Conservation (phyloP, 1,140 invertebrate genomes). For the Dysdera silvatica region DNA sequence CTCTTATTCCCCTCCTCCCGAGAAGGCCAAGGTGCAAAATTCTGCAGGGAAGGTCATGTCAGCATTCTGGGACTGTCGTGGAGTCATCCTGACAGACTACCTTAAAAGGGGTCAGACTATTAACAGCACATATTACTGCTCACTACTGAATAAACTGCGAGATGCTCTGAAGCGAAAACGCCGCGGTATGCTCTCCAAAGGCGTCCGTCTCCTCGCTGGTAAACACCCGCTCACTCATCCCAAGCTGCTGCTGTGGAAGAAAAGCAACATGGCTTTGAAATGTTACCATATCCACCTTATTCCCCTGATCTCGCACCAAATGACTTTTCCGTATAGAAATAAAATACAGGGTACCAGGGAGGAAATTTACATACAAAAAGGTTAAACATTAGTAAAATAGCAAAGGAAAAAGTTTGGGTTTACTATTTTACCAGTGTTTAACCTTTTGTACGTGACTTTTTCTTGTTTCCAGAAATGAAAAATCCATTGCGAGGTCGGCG, state of each 20-base stretch:
- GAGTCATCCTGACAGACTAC: slow-evolving; percentile 2
- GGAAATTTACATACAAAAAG: too few relatives aligned
- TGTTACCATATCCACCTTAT: not conserved
- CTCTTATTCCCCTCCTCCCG: not conserved
- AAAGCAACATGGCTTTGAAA: not conserved
- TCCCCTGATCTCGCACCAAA: not conserved
- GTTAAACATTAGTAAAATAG: too few relatives aligned
- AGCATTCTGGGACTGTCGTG: not conserved
- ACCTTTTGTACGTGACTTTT: too few relatives aligned
- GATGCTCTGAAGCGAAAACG: not conserved
- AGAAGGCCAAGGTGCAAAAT: not conserved
- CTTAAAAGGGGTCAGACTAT: not conserved
- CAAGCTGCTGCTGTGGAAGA: not conserved
- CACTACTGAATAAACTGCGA: not conserved
- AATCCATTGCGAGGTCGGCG: too few relatives aligned
- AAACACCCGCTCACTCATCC: slow-evolving; percentile 2
- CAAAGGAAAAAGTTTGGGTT: too few relatives aligned
- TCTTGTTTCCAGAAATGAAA: too few relatives aligned
- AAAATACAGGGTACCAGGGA: too few relatives aligned
- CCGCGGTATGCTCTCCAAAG: not conserved
- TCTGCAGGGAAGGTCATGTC: not conserved
- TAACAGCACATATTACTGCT: not conserved
- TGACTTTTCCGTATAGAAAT: too few relatives aligned
- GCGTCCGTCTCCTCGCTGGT: not conserved
- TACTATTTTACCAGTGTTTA: too few relatives aligned